These are phyloP conservation scores for Rapana venosa DNA, from an alignment of 2,888 invertebrate genomes.

Conservation along the genomic window DNA sequence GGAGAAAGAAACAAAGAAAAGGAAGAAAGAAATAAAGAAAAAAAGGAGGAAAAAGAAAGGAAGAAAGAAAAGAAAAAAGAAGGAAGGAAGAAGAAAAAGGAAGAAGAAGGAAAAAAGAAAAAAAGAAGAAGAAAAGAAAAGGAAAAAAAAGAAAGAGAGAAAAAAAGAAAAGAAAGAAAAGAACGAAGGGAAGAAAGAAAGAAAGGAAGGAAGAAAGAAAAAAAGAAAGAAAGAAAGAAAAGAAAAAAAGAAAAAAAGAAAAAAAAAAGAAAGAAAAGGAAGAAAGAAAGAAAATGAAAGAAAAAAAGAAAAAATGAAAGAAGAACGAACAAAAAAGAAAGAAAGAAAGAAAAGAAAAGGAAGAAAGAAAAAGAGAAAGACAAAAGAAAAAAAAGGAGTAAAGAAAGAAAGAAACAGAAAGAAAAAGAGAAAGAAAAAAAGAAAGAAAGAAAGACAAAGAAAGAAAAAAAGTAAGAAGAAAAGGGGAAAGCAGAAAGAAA, in stretches of 20 bases:
- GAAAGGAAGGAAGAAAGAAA: background rate
- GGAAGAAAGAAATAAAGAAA: background rate
- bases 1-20: background rate
- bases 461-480: background rate
- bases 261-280: background rate
- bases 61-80: too few species aligned
- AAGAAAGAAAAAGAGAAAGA: background rate
- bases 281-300: background rate
- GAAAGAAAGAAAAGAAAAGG: background rate
- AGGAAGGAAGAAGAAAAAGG: background rate
- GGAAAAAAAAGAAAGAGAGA: background rate
- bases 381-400: background rate
- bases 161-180: background rate
- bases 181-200: background rate
- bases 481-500: background rate
- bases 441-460: background rate
- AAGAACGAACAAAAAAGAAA: background rate
- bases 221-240: background rate
- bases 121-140: background rate
- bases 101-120: background rate
- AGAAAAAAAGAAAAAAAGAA: background rate
- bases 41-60: background rate
- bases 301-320: background rate
- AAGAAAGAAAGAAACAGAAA: background rate
- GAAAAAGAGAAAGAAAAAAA: background rate